These are phyloP conservation scores for Chaetodon trifascialis DNA, from an alignment of 2,113 vertebrate genomes.

Conservation along the genomic window DNA sequence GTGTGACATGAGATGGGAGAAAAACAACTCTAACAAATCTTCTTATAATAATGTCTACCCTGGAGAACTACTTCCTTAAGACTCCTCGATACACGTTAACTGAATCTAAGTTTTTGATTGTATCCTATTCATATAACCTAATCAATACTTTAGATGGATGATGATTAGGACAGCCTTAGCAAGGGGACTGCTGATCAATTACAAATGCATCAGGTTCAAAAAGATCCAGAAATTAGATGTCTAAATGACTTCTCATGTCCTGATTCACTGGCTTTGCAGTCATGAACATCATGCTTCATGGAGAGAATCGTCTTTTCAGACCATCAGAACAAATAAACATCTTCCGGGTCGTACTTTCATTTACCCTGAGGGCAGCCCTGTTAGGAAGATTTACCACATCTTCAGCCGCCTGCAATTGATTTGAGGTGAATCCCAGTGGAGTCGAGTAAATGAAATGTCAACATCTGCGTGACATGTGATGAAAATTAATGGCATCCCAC, in stretches of 20 bases:
- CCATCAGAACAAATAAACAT: slow-evolving; percentile 10
- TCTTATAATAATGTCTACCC: not conserved
- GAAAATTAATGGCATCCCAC: slow-evolving; percentile 65
- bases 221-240: not conserved
- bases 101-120: slow-evolving; percentile 22
- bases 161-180: slow-evolving; percentile 38
- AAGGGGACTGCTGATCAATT: slow-evolving; percentile 31
- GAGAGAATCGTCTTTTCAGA: not conserved
- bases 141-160: slow-evolving; percentile 62
- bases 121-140: slow-evolving; percentile 14
- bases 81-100: not conserved
- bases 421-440: slow-evolving; percentile 62
- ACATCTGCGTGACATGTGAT: slow-evolving; percentile 62
- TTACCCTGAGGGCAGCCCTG: slow-evolving; percentile 48
- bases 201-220: not conserved
- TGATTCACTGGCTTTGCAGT: slow-evolving; percentile 12
- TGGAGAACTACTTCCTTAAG: not conserved
- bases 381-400: slow-evolving; percentile 61
- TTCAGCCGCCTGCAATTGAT: slow-evolving; percentile 65
- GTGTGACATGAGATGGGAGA: too few species aligned
- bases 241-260: slow-evolving; percentile 3
- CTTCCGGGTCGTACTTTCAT: slow-evolving; percentile 23
- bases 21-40: not conserved
- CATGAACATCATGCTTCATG: slow-evolving; percentile 1
- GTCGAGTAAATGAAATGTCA: slow-evolving; percentile 76